Conservation (phyloP, 2,888 invertebrate species). For the Oegoconia quadripuncta region DNA sequence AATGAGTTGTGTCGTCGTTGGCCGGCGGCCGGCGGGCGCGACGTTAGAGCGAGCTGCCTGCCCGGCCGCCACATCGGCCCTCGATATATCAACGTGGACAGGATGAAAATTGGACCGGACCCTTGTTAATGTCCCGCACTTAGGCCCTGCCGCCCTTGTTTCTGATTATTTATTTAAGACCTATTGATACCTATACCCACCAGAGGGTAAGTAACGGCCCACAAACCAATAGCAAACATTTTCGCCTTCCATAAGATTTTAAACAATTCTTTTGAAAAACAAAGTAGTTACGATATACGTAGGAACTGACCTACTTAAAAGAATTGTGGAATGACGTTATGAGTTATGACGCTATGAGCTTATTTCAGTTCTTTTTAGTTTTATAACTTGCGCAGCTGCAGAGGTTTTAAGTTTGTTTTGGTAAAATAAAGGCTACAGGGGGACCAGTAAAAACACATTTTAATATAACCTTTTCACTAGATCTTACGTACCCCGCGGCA, state of each 20-base stretch:
- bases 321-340: no score
- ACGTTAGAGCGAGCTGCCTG: no score
- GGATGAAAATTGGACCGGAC: constrained; percentile 77
- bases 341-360: no score
- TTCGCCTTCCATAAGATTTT: background rate
- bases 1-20: constrained; percentile 60
- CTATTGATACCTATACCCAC: constrained; percentile 54
- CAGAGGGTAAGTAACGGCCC: constrained; percentile 31
- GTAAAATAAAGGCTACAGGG: no score
- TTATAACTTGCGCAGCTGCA: no score
- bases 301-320: background rate
- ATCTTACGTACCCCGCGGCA: no score
- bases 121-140: constrained; percentile 76
- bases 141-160: constrained; percentile 67
- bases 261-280: background rate
- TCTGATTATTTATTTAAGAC: constrained; percentile 75
- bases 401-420: no score
- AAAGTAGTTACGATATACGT: background rate
- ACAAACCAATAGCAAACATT: constrained; percentile 1
- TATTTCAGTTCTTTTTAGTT: no score
- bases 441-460: no score
- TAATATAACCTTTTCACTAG: no score
- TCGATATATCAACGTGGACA: constrained; percentile 77
- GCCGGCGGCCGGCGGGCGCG: constrained; percentile 29
- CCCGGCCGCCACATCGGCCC: constrained; percentile 52